These are phyloP conservation scores for Aphelenchoides besseyi DNA, from an alignment of 1,140 invertebrate genomes.

Conservation along the genomic window DNA sequence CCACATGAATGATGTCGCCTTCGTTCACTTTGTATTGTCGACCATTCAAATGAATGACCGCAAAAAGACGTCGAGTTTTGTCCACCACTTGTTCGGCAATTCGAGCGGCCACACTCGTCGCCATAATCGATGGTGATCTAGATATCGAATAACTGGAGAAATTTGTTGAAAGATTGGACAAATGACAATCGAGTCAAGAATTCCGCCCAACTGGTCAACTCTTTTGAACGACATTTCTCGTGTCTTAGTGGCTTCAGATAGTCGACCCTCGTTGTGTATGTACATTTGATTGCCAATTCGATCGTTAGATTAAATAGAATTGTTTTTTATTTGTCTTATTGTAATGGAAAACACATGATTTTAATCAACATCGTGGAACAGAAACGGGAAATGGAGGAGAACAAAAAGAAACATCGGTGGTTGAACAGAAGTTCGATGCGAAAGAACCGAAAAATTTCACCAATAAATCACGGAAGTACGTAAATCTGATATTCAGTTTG, in stretches of 20 bases:
- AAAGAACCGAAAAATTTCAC: slow-evolving; percentile 1
- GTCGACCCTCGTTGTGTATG: no score
- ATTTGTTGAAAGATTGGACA: not conserved
- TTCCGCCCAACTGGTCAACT: no score
- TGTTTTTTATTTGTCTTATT: not conserved
- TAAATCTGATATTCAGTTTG: not conserved
- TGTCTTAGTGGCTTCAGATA: no score
- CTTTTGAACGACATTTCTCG: no score
- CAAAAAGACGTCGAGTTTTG: slow-evolving; percentile 41
- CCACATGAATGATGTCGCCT: slow-evolving; percentile 54
- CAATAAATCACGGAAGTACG: not conserved
- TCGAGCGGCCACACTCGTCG: not conserved
- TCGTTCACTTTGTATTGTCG: slow-evolving; percentile 58
- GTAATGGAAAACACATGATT: not conserved
- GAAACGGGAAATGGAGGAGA: not conserved
- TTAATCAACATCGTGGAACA: not conserved
- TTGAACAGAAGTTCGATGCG: not conserved
- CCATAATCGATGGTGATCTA: not conserved
- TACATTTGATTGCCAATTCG: no score
- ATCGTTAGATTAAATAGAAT: no score
- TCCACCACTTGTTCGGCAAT: slow-evolving; percentile 27
- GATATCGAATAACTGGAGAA: not conserved
- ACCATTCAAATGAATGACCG: slow-evolving; percentile 53
- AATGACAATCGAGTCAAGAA: not conserved
- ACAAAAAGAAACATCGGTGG: not conserved